Evolutionary conservation across 2,797 vertebrate genomes (phyloP), one percentile per base, ranked within the genome.

Genomic region (Mormyrus proboscirostris): DNA sequence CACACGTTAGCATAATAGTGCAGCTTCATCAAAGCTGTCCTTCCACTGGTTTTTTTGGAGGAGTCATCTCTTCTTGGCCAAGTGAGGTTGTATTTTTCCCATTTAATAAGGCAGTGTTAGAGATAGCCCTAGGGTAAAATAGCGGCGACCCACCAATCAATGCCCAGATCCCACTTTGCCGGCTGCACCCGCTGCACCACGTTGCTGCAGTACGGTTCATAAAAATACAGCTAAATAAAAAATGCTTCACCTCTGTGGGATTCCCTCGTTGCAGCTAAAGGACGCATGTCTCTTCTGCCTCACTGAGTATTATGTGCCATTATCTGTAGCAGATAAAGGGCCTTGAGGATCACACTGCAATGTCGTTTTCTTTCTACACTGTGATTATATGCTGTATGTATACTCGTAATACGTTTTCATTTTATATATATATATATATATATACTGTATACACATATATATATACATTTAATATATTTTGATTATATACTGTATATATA

Each of bases 1-100:
- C 19, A 5, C 50, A 55, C 19, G 29, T 76, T 65, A 86, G 47
- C 83, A 14, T 65, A 86, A 76, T 86, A 41, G 57, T 50, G 16
- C 12, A 22, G 57, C 38, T 88, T 88, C 57, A 65, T 88, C 57
- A 87, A 59, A 87, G 85, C 19, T 62, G 55, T 49, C 38, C 2
- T 88, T 65, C 55, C 38, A 5, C 55, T 33, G 55, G 65, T 85
- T 51, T 47, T 87, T 59, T 62, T n/a, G 10, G 57, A 47, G 38
- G 38, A 62, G 41, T 2, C 12, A 6, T 22, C 55, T 62, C 57
- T 86, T 86, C 89, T 87, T 88, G 65, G 51, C 79, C 47, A 47
- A 49, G 8, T 41, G 55, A 65, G 41, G 79, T 79, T 89, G 47
- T 29, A 88, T 88, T 90, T 88, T 51, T 41, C 50, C 38, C 73